Conservation (phyloP, 2,797 vertebrate species). For the Odontamblyopus rebecca region DNA sequence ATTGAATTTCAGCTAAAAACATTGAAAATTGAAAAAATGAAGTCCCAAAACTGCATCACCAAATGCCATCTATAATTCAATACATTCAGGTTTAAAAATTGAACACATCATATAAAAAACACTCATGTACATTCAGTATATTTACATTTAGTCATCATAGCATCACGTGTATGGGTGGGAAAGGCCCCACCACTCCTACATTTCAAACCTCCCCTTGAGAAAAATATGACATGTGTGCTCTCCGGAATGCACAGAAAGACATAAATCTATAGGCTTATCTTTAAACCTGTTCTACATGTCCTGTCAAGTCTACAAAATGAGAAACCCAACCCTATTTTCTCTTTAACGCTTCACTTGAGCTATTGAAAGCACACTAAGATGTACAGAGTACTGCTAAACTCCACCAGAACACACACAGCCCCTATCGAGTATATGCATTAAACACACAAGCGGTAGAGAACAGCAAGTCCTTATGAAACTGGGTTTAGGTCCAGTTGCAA, state of each 20-base stretch:
- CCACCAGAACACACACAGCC: not conserved
- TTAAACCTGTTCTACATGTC: slow-evolving; percentile 11
- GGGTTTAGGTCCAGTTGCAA: not conserved
- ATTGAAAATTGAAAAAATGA: not conserved
- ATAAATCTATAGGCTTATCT: not conserved
- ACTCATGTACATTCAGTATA: not conserved
- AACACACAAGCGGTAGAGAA: not conserved
- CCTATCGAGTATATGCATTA: not conserved
- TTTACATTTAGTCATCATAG: not conserved
- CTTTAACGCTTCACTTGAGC: slow-evolving; percentile 3
- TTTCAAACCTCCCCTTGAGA: not conserved
- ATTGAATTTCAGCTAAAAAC: not conserved
- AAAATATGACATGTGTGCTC: not conserved
- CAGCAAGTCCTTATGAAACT: not conserved
- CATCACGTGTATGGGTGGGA: not conserved
- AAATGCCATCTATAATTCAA: not conserved
- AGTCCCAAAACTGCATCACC: not conserved
- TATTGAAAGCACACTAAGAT: slow-evolving; percentile 4
- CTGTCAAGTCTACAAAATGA: not conserved
- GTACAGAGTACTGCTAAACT: slow-evolving; percentile 5
- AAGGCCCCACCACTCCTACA: not conserved
- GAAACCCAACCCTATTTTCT: slow-evolving; percentile 2
- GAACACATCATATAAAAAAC: not conserved
- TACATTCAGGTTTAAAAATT: not conserved
- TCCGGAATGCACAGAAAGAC: not conserved